A percentile compares a stretch with the other conserved stretches of the same genome.
Conservation (phyloP, 2,888 invertebrate genomes). For the Noctua comes region DNA sequence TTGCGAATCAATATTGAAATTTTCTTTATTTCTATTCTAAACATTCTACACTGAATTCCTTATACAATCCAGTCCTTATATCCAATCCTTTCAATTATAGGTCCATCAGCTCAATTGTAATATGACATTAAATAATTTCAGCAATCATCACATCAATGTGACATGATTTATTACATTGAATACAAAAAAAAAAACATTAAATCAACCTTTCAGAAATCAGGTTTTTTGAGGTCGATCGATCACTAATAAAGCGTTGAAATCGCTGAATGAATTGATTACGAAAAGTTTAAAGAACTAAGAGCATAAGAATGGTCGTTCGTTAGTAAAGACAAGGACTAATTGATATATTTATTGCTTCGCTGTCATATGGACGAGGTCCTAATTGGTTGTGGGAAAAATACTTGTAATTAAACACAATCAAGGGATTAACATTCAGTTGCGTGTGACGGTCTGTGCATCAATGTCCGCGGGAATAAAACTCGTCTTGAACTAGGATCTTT, state of each 20-base stretch:
- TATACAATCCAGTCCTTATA: constrained; percentile 11
- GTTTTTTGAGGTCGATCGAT: constrained; percentile 26
- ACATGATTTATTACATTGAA: constrained; percentile 7
- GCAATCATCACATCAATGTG: not conserved
- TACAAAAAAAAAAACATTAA: constrained; percentile 11
- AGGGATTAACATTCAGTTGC: constrained; percentile 67
- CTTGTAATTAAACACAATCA: constrained; percentile 74
- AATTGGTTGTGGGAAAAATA: constrained; percentile 77
- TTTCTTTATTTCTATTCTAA: constrained; percentile 16
- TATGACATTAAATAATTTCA: constrained; percentile 15
- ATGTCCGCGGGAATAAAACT: constrained; percentile 21
- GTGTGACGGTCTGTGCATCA: constrained; percentile 53
- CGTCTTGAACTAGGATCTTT: not conserved
- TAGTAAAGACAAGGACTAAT: constrained; percentile 56
- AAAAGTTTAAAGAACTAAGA: constrained; percentile 24
- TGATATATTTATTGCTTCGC: constrained; percentile 67
- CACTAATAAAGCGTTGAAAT: constrained; percentile 8
- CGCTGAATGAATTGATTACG: constrained; percentile 10
- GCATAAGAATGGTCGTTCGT: constrained; percentile 47
- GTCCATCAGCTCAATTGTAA: constrained; percentile 3
- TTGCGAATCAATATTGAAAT: constrained; percentile 32
- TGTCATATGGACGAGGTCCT: constrained; percentile 61
- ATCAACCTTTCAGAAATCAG: constrained; percentile 16
- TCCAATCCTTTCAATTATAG: constrained; percentile 10
- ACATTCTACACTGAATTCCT: constrained; percentile 4